Evolutionary conservation across 2,888 invertebrate species (phyloP), one percentile per base, ranked within the genome.

Genomic region (Aphelenchoides bicaudatus): DNA sequence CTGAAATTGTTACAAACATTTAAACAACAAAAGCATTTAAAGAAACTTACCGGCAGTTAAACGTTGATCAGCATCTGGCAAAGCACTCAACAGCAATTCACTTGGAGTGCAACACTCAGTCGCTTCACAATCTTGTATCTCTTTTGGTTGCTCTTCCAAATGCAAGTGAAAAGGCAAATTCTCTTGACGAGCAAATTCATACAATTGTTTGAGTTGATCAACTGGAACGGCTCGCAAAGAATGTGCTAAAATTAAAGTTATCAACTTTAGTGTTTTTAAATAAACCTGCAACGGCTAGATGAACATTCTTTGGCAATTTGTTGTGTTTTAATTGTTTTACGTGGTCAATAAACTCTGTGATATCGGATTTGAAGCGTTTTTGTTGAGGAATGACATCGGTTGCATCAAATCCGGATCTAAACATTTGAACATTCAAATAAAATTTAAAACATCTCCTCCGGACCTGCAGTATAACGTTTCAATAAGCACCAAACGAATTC

Each of bases 121-220:
- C 8, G 48, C 54, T n/a, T 59, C 58, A 39, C 69, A 74, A 39
- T 73, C 71, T 29, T 61, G 43, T n/a, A 74, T 66, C 55, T 75
- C 75, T 49, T 72, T 68, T 1, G 77, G 77, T 52, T 77, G 77
- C 54, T 78, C 78, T 56, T 78, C 78, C 34, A 78, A 59, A 58
- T 78, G 78, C 38, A 78, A 72, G 58, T 78, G 78, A 54, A 78
- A 76, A 16, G 78, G 71, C 4, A 73, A 30, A 1, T 60, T 46
- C 4, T 66, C 39, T 19, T 49, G 34, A 1, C 43, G 48, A 0
- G 73, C 65, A 49, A 57, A 74, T 1, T 67, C 52, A 48, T 66
- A 64, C 16, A 78, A 52, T 53, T 55, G 46, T 21, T 53, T 46
- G 25, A 73, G 64, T 28, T 62, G 64, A 3, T 67, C 59, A 10